These are phyloP conservation scores for Diploscapter pachys DNA, from an alignment of 1,140 invertebrate species.

Conservation along the genomic window DNA sequence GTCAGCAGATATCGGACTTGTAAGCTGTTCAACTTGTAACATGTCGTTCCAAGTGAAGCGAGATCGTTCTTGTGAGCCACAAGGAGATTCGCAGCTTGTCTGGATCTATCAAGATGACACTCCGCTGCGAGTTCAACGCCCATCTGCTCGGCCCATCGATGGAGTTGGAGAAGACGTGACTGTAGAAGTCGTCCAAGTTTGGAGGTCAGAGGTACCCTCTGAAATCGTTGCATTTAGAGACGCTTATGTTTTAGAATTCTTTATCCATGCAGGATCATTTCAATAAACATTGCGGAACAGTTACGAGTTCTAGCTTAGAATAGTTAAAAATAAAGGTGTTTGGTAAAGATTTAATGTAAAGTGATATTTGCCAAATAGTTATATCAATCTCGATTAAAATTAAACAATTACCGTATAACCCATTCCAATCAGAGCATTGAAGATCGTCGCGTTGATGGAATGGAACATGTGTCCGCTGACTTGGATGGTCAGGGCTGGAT, in stretches of 20 bases:
- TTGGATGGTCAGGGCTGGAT: constrained; percentile 95
- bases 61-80: constrained; percentile 85
- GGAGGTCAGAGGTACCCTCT: constrained; percentile 62
- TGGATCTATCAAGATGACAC: constrained; percentile 88
- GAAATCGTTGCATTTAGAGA: constrained; percentile 17
- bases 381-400: constrained; percentile 3
- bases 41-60: constrained; percentile 81
- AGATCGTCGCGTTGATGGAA: constrained; percentile 73
- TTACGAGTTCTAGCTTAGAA: too few species aligned
- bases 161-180: constrained; percentile 77
- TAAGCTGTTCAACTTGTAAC: constrained; percentile 93
- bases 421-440: constrained; percentile 74
- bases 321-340: too few species aligned
- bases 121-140: constrained; percentile 94
- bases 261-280: constrained; percentile 10
- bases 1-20: constrained; percentile 74
- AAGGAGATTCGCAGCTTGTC: constrained; percentile 65
- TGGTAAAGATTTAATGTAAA: too few species aligned
- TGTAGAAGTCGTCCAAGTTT: constrained; percentile 79
- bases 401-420: constrained; percentile 28
- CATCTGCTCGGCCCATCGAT: constrained; percentile 92
- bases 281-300: not conserved
- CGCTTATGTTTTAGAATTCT: too few species aligned
- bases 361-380: too few species aligned
- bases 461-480: constrained; percentile 96